Base-by-base conservation (phyloP, 2,888 invertebrate species). In the Vesta saturnalis region DNA sequence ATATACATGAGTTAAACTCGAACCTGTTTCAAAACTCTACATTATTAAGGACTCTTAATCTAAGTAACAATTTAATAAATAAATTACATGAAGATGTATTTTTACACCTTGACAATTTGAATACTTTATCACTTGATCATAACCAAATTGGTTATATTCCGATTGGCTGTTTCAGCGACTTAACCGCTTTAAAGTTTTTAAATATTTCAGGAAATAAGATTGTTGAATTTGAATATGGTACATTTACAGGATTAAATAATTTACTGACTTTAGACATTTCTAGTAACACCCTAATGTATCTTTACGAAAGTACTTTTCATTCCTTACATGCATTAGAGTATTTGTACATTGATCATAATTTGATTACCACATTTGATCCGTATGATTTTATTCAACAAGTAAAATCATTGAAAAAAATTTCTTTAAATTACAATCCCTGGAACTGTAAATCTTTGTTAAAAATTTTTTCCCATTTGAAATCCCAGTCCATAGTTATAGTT, bases 351-450 rank as follows among this genome's bases (percentile, higher is more conserved):
- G 60, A 55, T 15, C 54, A 54, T 35, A 71, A 71, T 60, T 43
- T 65, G 6, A 57, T 70, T n/a, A 59, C 62, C 6, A 43, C 61
- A n/a, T 21, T 68, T 49, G 55, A 59, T 15, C 54, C 62, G 1
- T 23, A 21, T 16, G 55, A 64, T 59, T 12, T 67, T 39, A n/a
- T 55, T 14, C 22, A 61, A 16, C 19, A 59, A 58, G 18, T 52
- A 23, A 49, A 19, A 18, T 1, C 14, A 10, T 14, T 55, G 2
- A 35, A 12, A 14, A 16, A 5, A 8, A 30, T 68, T 18, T 30
- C 19, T 43, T 19, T 71, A 19, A 21, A 63, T 56, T 49, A 63
- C 16, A 71, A 71, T 56, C 52, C 22, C 1, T 71, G 71, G 71
- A 63, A 54, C 22, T 71, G 71, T 55, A 30, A 56, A 43, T 47